phyloP scores from a whole-genome alignment of 2,113 vertebrate species.

The Vulpes lagopus region DNA sequence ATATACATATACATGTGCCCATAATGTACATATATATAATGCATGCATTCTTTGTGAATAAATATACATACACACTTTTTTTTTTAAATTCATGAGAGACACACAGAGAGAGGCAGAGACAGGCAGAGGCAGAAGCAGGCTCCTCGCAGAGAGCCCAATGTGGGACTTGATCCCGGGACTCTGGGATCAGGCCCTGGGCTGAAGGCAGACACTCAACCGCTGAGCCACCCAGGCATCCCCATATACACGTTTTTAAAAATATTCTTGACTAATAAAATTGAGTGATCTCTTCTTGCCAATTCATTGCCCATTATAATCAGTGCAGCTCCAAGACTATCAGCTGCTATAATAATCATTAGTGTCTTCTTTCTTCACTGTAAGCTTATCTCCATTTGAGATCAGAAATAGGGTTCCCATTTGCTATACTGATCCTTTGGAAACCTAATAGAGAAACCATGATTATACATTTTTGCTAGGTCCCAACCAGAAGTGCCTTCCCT shows the following conservation, averaged over 20 bases:
- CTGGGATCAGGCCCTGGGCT: no score
- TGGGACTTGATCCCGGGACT: no score
- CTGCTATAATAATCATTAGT: not conserved
- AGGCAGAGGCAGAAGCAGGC: no score
- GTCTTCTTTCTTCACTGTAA: not conserved
- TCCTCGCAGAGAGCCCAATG: no score
- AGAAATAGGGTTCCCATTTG: not conserved
- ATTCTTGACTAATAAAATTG: not conserved
- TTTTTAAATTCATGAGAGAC: no score
- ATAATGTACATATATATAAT: not conserved
- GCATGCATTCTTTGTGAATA: not conserved
- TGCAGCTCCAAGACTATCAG: not conserved
- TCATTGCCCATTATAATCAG: not conserved
- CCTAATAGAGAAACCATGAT: not conserved
- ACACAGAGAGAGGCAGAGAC: no score
- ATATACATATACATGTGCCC: not conserved
- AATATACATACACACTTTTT: not conserved
- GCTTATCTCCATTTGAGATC: not conserved
- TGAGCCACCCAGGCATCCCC: no score
- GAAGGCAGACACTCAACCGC: no score
- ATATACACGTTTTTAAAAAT: not conserved
- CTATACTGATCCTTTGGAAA: not conserved
- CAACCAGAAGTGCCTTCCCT: slow-evolving; percentile 55
- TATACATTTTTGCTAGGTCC: not conserved
- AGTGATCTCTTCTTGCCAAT: not conserved